phyloP scores from a whole-genome alignment of 2,113 vertebrate species.

The Ictalurus furcatus region DNA sequence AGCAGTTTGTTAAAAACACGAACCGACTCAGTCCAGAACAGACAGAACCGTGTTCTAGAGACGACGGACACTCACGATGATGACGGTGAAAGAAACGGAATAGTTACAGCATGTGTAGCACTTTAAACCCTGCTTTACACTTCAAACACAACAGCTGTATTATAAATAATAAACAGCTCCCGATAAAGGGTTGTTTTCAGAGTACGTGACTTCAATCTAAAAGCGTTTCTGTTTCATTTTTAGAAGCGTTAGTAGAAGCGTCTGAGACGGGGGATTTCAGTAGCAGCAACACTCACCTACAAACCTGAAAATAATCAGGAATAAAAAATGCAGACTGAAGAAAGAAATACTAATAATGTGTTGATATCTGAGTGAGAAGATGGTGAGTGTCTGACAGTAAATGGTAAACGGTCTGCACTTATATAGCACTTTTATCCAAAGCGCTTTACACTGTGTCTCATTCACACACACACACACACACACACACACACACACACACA shows the following conservation, averaged over 20 bases:
- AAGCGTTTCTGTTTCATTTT: background rate
- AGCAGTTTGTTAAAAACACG: background rate
- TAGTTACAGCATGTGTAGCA: background rate
- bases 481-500: no score
- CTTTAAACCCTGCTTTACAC: background rate
- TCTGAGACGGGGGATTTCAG: no score
- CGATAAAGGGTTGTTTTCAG: background rate
- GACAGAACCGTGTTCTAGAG: background rate
- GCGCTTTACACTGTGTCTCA: no score
- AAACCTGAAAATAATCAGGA: background rate
- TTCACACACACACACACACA: no score
- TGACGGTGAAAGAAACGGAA: background rate
- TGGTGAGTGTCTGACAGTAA: background rate
- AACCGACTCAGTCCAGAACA: background rate
- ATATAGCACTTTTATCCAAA: no score
- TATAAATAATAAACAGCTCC: no score
- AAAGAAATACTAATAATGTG: background rate
- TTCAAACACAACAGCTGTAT: no score
- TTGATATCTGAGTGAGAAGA: background rate
- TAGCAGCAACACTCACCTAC: no score
- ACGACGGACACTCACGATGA: background rate
- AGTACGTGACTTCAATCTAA: background rate
- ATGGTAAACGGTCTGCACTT: no score
- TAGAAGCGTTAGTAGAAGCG: background rate
- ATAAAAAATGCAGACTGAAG: background rate